Evolutionary conservation across 2,797 vertebrate species (phyloP).

Genomic region (Oreochromis grahami): DNA sequence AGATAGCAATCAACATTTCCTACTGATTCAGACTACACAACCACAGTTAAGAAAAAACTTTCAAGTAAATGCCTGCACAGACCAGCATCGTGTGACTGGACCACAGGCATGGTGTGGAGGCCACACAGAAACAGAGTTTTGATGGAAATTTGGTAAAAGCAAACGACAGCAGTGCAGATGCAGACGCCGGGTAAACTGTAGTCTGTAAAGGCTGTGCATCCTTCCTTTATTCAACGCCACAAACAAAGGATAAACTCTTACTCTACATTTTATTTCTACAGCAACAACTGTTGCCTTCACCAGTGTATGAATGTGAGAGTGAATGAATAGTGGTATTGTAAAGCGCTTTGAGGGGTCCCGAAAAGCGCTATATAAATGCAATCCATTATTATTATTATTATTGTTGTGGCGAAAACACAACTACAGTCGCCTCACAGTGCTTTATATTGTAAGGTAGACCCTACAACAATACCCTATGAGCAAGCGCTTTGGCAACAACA

Average conservation of each 20-base stretch:
- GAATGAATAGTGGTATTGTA: no score
- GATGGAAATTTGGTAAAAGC: background rate
- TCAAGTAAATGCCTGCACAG: background rate
- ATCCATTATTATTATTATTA: no score
- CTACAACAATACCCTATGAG: background rate
- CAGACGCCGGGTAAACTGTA: rapidly evolving
- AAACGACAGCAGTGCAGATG: background rate
- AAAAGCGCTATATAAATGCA: no score
- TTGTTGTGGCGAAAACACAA: rapidly evolving
- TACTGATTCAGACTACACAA: background rate
- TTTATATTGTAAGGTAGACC: background rate
- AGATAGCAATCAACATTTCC: background rate
- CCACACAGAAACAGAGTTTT: background rate
- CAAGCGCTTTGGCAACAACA: background rate
- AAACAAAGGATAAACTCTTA: background rate
- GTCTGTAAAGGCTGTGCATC: rapidly evolving
- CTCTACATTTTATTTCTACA: background rate
- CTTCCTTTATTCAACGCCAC: rapidly evolving
- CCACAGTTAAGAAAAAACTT: rapidly evolving
- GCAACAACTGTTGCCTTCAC: rapidly evolving
- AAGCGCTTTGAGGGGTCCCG: no score
- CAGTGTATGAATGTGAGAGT: no score
- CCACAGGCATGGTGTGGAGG: background rate
- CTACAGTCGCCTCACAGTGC: background rate
- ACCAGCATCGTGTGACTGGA: background rate